These are phyloP conservation scores for Paratilapia polleni DNA, from an alignment of 2,113 vertebrate species.

Conservation along the genomic window DNA sequence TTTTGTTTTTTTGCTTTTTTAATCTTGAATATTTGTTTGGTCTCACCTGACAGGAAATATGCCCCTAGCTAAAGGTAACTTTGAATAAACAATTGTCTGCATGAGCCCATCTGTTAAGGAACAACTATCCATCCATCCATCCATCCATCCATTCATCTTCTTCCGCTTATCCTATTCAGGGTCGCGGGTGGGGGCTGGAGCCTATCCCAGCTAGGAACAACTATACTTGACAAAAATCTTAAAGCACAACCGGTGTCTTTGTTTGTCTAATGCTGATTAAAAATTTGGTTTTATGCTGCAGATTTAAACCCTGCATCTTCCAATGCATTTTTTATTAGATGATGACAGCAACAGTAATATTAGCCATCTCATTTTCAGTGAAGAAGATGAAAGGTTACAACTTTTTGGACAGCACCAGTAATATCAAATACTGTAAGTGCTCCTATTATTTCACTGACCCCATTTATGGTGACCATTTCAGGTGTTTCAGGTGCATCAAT, in stretches of 20 bases:
- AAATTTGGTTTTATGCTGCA: neutral
- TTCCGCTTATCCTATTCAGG: too few species aligned
- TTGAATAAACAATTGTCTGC: conserved; percentile 40
- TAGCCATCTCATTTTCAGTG: neutral
- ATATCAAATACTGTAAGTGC: neutral
- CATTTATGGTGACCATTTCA: neutral
- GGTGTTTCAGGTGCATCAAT: neutral
- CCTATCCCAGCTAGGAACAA: too few species aligned
- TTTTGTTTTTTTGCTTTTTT: neutral
- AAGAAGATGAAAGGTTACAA: neutral
- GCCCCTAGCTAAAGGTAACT: conserved; percentile 18
- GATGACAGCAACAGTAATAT: neutral
- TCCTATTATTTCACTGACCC: neutral
- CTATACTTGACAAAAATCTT: neutral
- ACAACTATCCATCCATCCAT: too few species aligned
- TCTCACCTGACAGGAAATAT: conserved; percentile 8
- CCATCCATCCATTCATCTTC: too few species aligned
- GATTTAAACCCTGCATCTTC: neutral
- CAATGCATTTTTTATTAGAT: neutral
- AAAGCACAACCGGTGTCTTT: neutral
- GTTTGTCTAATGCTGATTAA: conserved; percentile 1
- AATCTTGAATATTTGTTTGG: conserved; percentile 9
- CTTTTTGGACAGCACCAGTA: neutral
- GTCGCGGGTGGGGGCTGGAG: too few species aligned
- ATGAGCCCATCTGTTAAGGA: too few species aligned